Percentiles rank a stretch among this genome's conserved stretches.
phyloP scores from a whole-genome alignment of 2,888 invertebrate species.

The Tolmerus cingulatus region DNA sequence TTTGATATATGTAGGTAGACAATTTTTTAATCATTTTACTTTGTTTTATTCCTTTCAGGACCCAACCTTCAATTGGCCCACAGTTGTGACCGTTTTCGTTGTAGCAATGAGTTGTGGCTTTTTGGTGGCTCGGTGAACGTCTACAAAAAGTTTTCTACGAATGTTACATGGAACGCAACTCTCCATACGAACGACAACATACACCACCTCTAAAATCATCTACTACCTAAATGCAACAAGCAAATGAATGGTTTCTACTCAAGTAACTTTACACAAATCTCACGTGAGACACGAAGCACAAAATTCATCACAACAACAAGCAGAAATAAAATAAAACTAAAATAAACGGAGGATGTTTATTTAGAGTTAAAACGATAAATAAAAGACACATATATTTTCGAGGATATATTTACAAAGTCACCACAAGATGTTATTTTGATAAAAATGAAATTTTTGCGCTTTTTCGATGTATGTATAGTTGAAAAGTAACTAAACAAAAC shows the following conservation, averaged over 20 bases:
- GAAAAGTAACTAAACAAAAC: neutral
- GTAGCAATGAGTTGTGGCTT: constrained; percentile 64
- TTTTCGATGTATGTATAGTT: neutral
- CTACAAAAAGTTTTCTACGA: neutral
- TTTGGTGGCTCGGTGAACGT: constrained; percentile 62
- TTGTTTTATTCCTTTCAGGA: constrained; percentile 54
- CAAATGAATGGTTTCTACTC: constrained; percentile 29
- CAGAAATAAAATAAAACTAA: constrained; percentile 26
- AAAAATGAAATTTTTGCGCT: constrained; percentile 23
- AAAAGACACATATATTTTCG: constrained; percentile 28
- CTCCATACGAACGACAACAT: neutral
- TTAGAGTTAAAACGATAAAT: constrained; percentile 12
- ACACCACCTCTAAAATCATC: neutral
- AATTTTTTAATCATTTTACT: neutral
- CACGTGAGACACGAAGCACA: constrained; percentile 33
- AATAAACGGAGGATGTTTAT: constrained; percentile 34
- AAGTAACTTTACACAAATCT: constrained; percentile 22
- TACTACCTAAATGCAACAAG: neutral
- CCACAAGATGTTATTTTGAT: constrained; percentile 34
- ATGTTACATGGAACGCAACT: neutral
- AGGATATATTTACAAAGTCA: constrained; percentile 27
- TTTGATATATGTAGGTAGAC: neutral
- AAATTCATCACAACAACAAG: constrained; percentile 30
- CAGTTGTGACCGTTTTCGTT: constrained; percentile 62
- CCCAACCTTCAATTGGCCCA: constrained; percentile 63